Evolutionary conservation across 2,797 vertebrate species (phyloP).

Genomic region (Arrhamphus sclerolepis): DNA sequence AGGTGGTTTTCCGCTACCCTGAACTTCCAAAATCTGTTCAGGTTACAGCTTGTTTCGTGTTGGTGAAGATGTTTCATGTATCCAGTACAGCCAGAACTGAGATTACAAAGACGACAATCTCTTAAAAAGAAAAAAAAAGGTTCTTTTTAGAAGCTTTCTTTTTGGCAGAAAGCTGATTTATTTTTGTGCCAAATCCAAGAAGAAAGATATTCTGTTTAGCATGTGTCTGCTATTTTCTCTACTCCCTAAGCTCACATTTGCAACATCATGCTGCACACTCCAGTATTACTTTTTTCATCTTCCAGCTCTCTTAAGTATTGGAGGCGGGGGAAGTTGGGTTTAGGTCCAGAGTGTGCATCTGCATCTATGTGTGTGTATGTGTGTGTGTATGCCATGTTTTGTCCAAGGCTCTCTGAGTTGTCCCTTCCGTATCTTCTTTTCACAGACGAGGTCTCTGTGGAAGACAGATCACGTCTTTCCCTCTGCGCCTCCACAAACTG

Average conservation of each 20-base stretch:
- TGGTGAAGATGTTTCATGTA: not conserved
- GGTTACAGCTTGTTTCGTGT: not conserved
- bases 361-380: not conserved
- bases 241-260: conserved; percentile 56
- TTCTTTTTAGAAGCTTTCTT: conserved; percentile 6
- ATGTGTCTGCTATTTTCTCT: conserved; percentile 61
- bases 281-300: conserved; percentile 33
- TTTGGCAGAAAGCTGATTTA: conserved; percentile 39
- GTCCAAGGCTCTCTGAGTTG: conserved; percentile 69
- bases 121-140: not conserved
- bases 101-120: not conserved
- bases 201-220: conserved; percentile 35
- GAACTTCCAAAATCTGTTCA: not conserved
- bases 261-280: conserved; percentile 51
- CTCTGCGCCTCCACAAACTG: conserved; percentile 69
- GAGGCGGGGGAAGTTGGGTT: conserved; percentile 38
- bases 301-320: conserved; percentile 48
- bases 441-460: conserved; percentile 77
- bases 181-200: conserved; percentile 23
- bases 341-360: conserved; percentile 12
- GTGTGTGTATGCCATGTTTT: conserved; percentile 34
- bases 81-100: not conserved
- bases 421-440: conserved; percentile 73
- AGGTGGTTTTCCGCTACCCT: too few relatives aligned
- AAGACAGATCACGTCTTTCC: conserved; percentile 69